phyloP scores from a whole-genome alignment of 2,113 vertebrate species.

The Crocuta crocuta region DNA sequence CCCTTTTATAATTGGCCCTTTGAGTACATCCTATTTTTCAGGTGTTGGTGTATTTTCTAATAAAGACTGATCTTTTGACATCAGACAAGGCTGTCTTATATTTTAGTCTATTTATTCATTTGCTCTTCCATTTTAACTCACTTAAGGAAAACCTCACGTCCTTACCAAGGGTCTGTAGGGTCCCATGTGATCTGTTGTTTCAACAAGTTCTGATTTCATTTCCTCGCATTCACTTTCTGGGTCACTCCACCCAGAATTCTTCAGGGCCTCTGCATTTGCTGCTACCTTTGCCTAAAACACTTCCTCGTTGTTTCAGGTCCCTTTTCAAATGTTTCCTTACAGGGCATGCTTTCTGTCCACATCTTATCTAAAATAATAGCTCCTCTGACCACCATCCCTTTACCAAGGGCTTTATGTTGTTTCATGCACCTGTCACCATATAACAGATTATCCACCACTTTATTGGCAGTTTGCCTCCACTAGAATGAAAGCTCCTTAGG shows the following conservation, averaged over 20 bases:
- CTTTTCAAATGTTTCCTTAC: background rate
- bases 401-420: background rate
- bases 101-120: background rate
- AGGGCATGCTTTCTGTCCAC: background rate
- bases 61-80: conserved; percentile 31
- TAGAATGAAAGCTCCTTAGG: background rate
- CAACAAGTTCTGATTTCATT: background rate
- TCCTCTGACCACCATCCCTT: background rate
- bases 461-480: background rate
- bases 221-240: background rate
- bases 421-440: background rate
- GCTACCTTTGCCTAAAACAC: background rate
- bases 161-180: background rate
- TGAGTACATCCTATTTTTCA: conserved; percentile 19
- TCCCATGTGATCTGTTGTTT: background rate
- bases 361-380: background rate
- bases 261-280: background rate
- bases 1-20: conserved; percentile 52
- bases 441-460: background rate
- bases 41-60: background rate
- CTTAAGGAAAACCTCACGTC: background rate
- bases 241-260: no score
- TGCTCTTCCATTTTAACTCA: conserved; percentile 6
- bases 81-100: background rate
- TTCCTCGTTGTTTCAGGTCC: background rate